Percentiles rank a stretch among this genome's conserved stretches.
phyloP scores from a whole-genome alignment of 2,797 vertebrate genomes.

The Poeciliopsis paucimaculata region DNA sequence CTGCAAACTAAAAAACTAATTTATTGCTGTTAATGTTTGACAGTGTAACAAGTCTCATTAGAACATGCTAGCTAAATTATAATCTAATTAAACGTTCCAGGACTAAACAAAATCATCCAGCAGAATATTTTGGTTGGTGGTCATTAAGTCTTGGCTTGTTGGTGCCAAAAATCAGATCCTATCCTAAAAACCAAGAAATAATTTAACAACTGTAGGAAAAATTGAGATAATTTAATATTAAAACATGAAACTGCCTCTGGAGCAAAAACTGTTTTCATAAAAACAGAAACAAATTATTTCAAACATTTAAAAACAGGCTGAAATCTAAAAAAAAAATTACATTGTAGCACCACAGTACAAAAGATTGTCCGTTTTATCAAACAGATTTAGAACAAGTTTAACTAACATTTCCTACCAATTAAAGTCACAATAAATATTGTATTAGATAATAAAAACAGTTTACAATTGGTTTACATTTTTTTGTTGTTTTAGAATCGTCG shows the following conservation, averaged over 20 bases:
- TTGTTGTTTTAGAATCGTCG: background rate
- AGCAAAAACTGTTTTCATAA: background rate
- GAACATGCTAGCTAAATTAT: background rate
- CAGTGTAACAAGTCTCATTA: too few species aligned
- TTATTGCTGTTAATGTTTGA: too few species aligned
- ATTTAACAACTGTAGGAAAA: background rate
- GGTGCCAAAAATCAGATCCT: background rate
- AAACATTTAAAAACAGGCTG: background rate
- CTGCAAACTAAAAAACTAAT: too few species aligned
- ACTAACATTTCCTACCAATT: background rate
- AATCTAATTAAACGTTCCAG: background rate
- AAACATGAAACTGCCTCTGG: background rate
- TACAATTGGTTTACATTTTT: background rate
- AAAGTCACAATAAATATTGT: background rate
- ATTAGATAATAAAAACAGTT: background rate
- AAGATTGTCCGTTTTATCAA: background rate
- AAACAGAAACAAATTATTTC: background rate
- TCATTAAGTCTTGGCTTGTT: background rate
- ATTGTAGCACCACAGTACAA: background rate
- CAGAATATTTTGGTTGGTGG: background rate
- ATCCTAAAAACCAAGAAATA: background rate
- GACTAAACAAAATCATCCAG: background rate
- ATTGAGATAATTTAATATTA: background rate
- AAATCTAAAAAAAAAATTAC: background rate
- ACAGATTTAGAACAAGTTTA: background rate